phyloP scores from a whole-genome alignment of 2,888 invertebrate genomes.

The Caenorhabditis sp. region DNA sequence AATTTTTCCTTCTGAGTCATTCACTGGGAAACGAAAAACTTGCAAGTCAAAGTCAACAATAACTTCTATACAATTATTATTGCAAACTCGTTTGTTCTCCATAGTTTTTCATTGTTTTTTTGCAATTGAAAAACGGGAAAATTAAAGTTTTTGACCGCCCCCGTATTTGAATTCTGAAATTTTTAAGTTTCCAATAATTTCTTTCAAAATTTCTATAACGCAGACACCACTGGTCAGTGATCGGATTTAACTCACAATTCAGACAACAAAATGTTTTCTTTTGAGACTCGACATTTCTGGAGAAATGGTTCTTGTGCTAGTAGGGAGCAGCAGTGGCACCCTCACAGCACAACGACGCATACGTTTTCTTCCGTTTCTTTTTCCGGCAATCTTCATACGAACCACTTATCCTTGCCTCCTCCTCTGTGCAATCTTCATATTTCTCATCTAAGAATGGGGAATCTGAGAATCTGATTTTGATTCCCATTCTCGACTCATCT shows the following conservation, averaged over 20 bases:
- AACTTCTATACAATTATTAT: conserved; percentile 41
- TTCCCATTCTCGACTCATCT: not conserved
- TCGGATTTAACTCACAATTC: not conserved
- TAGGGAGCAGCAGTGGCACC: conserved; percentile 31
- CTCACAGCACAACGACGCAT: conserved; percentile 36
- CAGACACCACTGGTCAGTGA: not conserved
- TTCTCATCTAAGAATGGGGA: conserved; percentile 26
- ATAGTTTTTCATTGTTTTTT: too few relatives aligned
- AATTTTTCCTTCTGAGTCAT: conserved; percentile 1
- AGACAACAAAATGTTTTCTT: conserved; percentile 2
- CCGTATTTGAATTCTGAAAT: too few relatives aligned
- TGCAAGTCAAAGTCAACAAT: conserved; percentile 35
- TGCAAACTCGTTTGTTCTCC: not conserved
- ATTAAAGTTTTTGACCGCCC: too few relatives aligned
- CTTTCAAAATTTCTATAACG: too few relatives aligned
- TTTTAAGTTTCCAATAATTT: too few relatives aligned
- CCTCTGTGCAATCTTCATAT: conserved; percentile 48
- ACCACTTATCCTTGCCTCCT: conserved; percentile 62
- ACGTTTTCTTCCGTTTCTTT: conserved; percentile 67
- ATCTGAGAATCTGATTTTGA: not conserved
- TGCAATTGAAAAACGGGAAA: too few relatives aligned
- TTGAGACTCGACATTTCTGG: not conserved
- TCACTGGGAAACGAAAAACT: conserved; percentile 12
- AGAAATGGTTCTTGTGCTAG: conserved; percentile 25
- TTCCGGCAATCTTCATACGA: conserved; percentile 68